Evolutionary conservation across 1,140 invertebrate genomes (phyloP), one percentile per base, ranked within the genome.

Genomic region (Grapholita molesta): DNA sequence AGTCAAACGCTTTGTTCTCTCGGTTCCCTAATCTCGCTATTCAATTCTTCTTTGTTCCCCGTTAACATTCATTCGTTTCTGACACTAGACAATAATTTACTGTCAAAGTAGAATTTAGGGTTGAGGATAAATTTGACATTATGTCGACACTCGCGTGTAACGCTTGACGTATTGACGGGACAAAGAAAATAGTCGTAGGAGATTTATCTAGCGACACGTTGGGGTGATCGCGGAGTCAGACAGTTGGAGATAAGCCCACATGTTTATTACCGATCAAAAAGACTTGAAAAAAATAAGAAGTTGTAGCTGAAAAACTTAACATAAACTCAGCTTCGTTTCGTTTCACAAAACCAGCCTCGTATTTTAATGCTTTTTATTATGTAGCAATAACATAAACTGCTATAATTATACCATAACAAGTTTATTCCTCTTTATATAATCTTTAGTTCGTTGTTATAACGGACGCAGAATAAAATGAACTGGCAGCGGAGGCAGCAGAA

Each of bases 141-240:
- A 80, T 83, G 80, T 89, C 86, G 85, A 73, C 84, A 66, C 72
- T 67, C 70, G 75, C 74, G 35, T 69, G 67, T 74, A 71, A 77
- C 71, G 71, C 72, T 82, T 85, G 86, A 87, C 85, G 84, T 83
- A 87, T 88, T 89, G 85, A 88, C 87, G 78, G 84, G 81, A 89
- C 85, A 88, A 88, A 87, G 85, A 83, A 74, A 85, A 11, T 30
- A 77, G 74, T 69, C 81, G 76, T 71, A 70, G 42, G 82, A 75
- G 76, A 86, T 86, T 85, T 84, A 89, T 89, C 77, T 86, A 79
- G 75, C 81, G 74, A 76, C 70, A 70, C 75, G 69, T 67, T n/a
- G n/a, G n/a, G n/a, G 48, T 6, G 25, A 4, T 38, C 52, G 68
- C 53, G 42, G 18, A 23, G 18, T 48, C 64, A 74, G 12, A 42